Conservation (phyloP, 2,797 vertebrate genomes). For the Lepilemur ruficaudatus region DNA sequence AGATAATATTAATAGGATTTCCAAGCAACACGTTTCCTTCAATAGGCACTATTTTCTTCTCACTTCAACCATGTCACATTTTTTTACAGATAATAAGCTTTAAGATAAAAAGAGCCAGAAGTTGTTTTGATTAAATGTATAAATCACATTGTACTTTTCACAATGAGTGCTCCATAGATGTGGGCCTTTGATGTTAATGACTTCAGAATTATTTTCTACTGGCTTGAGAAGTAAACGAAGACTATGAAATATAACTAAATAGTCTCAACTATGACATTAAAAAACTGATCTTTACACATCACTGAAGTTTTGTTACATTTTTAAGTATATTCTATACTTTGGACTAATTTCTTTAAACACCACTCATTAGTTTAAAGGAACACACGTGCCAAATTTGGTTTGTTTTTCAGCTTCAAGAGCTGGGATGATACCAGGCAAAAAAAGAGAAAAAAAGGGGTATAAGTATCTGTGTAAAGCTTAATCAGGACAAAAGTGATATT, state of each 20-base stretch:
- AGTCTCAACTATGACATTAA: not conserved
- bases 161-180: not conserved
- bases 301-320: not conserved
- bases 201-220: not conserved
- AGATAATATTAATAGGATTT: not conserved
- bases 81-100: not conserved
- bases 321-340: not conserved
- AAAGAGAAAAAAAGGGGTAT: not conserved
- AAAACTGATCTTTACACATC: not conserved
- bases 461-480: not conserved
- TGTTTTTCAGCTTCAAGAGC: not conserved
- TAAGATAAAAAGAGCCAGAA: not conserved
- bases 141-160: not conserved
- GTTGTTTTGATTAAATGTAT: not conserved
- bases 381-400: not conserved
- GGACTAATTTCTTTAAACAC: not conserved
- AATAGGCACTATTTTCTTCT: not conserved
- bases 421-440: not conserved
- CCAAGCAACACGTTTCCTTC: not conserved
- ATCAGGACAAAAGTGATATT: slow-evolving; percentile 18
- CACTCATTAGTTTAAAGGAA: not conserved
- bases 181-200: not conserved
- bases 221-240: not conserved
- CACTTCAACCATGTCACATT: not conserved
- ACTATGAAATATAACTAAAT: not conserved